Conservation (phyloP, 2,888 invertebrate genomes). For the Polydrusus tereticollis region DNA sequence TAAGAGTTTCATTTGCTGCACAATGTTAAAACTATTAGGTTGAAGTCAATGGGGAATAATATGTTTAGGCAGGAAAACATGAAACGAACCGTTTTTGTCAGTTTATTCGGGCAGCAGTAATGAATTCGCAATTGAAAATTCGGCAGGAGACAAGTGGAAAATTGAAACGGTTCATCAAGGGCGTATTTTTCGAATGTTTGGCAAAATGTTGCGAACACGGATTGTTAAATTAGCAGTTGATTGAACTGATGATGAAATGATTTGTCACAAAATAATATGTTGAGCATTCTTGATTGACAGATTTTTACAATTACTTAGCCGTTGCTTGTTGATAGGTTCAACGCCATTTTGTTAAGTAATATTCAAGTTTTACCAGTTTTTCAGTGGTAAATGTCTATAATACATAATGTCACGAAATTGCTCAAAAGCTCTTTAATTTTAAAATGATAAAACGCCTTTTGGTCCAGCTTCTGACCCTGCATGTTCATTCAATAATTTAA, state of each 20-base stretch:
- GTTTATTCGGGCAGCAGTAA: not conserved
- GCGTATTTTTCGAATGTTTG: not conserved
- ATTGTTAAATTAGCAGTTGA: not conserved
- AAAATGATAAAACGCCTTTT: too few relatives aligned
- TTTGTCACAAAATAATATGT: not conserved
- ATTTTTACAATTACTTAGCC: too few relatives aligned
- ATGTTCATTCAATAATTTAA: too few relatives aligned
- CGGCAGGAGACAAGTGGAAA: slow-evolving; percentile 8
- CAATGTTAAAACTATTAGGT: not conserved
- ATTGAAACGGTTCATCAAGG: slow-evolving; percentile 9
- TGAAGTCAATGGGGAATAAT: not conserved
- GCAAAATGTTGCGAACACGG: not conserved
- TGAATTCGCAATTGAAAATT: not conserved
- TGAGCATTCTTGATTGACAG: too few relatives aligned
- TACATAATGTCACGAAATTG: too few relatives aligned
- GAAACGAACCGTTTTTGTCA: not conserved
- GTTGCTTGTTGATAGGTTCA: too few relatives aligned
- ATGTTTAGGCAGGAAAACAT: not conserved
- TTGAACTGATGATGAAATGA: not conserved
- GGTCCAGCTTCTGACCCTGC: too few relatives aligned
- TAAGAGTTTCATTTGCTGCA: not conserved
- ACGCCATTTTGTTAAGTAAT: too few relatives aligned
- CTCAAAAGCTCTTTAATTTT: too few relatives aligned
- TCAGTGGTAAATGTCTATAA: too few relatives aligned
- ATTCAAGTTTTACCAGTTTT: too few relatives aligned